Percentiles rank a stretch among this genome's conserved stretches.
Evolutionary conservation across 2,797 vertebrate species (phyloP).

Genomic region (Phaenicophaeus curvirostris): DNA sequence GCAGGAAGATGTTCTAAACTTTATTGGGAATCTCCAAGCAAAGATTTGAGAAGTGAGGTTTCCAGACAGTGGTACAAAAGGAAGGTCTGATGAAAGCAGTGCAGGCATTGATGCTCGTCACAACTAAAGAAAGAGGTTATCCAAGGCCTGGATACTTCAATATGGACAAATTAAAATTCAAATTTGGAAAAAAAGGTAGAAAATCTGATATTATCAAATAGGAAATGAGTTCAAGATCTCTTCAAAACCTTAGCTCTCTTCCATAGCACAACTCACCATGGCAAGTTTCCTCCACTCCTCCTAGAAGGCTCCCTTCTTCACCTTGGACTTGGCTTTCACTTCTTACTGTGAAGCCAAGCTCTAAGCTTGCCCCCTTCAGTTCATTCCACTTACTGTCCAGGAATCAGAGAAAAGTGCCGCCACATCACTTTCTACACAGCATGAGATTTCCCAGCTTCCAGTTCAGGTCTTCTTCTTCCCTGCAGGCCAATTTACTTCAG

Average conservation of each 20-base stretch:
- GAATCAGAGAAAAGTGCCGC: not conserved
- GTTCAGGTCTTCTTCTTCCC: not conserved
- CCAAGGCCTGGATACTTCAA: not conserved
- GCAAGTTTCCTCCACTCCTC: not conserved
- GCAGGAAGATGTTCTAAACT: not conserved
- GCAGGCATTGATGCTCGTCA: not conserved
- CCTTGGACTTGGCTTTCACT: not conserved
- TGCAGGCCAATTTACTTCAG: not conserved
- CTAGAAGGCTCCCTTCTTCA: not conserved
- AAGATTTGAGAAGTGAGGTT: not conserved
- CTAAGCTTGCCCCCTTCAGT: conserved; percentile 48
- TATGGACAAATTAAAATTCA: not conserved
- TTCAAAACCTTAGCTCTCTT: not conserved
- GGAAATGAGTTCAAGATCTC: not conserved
- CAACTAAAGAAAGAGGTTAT: not conserved
- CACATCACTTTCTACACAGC: not conserved
- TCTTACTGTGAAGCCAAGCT: conserved; percentile 23
- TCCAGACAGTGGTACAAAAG: not conserved
- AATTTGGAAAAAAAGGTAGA: not conserved
- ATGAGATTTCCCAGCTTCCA: not conserved
- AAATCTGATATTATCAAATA: not conserved
- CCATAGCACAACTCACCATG: not conserved
- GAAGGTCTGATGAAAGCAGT: not conserved
- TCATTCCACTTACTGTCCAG: conserved; percentile 38
- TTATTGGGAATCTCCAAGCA: rapidly evolving